Base-by-base conservation (phyloP, 1,140 invertebrate species). In the Scaptomyza montana region DNA sequence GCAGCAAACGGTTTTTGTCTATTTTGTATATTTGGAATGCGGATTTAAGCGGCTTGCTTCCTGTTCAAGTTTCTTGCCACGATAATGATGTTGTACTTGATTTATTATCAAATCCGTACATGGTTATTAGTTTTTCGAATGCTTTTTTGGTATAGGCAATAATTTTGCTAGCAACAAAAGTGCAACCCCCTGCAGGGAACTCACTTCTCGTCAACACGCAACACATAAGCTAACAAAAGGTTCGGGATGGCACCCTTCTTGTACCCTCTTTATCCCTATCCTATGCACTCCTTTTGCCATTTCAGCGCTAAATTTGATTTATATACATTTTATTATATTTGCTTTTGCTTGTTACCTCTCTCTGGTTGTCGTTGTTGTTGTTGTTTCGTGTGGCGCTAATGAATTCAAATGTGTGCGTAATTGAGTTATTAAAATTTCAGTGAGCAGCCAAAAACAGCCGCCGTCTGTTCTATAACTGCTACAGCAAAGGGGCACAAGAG, bases 361-460 rank as follows among this genome's bases (percentile, higher is more conserved):
- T 59, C 9, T 45, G 5, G 36, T 69, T 75, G n/a, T n/a, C n/a
- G n/a, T n/a, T n/a, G n/a, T n/a, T n/a, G n/a, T n/a, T n/a, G 70
- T 77, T 70, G 54, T 75, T 75, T 61, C 63, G 63, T 75, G 60
- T 71, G 74, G 68, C 79, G 77, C 85, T 89, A 89, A 89, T 89
- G 85, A 89, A 89, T 89, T 89, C 85, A 89, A 89, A 89, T 89
- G 85, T 89, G 79, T 89, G 80, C 84, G 80, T 89, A 89, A 89
- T 89, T 89, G 84, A 89, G 84, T 89, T 89, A 89, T 89, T 89
- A 89, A 89, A 89, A 80, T 84, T 89, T 89, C 77, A 89, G 69
- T 78, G 79, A 74, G 49, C 72, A 71, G 62, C 61, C 61, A 12
- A 65, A 61, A 65, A 61, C 50, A 68, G 50, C 43, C 41, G 59